Base-by-base conservation (phyloP, 1,140 invertebrate genomes). In the Pseudomyrmex flavicornis region DNA sequence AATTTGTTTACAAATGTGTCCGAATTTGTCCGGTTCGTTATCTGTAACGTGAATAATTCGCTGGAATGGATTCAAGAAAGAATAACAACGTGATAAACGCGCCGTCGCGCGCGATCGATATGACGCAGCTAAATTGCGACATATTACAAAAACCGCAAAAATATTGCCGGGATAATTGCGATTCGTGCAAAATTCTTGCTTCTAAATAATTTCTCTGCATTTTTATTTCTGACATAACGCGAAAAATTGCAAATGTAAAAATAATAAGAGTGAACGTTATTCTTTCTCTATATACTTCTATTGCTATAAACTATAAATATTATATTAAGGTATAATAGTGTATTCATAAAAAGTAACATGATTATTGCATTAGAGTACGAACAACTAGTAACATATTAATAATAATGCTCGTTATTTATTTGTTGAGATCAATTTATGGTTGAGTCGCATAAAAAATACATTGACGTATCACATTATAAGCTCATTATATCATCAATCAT, bases 1-100 rank as follows among this genome's bases (percentile, higher is more conserved):
- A 88, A 88, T 88, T 84, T 84, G 73, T 79, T 87, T 70, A 61
- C 74, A 70, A 80, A 63, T 70, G 59, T 59, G 54, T 44, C n/a
- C 52, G 13, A 26, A 46, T 83, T 77, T 54, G 5, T 83, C 66
- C 46, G 26, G 17, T 56, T 65, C 22, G 70, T 82, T 82, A 72
- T 61, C 56, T 50, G 68, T 2, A 61, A 22, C 63, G 66, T 56
- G 54, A 75, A 66, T 65, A 65, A 87, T 73, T 74, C 66, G 84
- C 20, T 54, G 66, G 10, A 80, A 80, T 70, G 76, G 76, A 59
- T 80, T 80, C 76, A 80, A 80, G 76, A 62, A 80, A 70, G 66
- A 80, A 80, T 70, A 80, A 80, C 76, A 80, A 80, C 66, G 66
- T 80, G 76, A 80, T 80, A 80, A 72, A 80, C 66, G 76, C 54